Evolutionary conservation across 2,888 invertebrate species (phyloP).

Genomic region (Drosophila fulvimacula): DNA sequence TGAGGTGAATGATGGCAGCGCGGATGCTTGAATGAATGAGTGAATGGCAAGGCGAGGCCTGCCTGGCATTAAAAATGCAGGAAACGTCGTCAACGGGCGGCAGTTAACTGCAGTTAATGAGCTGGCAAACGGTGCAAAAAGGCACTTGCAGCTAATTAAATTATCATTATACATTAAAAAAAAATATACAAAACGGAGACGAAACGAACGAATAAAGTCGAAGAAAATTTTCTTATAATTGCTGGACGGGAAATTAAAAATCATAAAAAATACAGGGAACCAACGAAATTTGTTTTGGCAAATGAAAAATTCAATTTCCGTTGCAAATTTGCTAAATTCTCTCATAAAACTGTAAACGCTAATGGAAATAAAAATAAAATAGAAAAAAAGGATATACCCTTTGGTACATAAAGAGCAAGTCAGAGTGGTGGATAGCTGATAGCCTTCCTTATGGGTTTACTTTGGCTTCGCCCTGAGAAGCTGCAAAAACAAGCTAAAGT

Average conservation of each 20-base stretch:
- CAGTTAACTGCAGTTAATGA: constrained; percentile 77
- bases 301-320: constrained; percentile 74
- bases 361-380: constrained; percentile 14
- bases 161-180: constrained; percentile 62
- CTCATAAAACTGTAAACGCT: constrained; percentile 19
- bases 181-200: not conserved
- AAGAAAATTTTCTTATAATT: constrained; percentile 70
- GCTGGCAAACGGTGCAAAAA: constrained; percentile 49
- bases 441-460: not conserved
- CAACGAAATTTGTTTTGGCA: constrained; percentile 27
- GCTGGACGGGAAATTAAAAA: constrained; percentile 52
- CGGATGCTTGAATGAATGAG: not conserved
- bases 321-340: constrained; percentile 19
- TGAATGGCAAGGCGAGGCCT: not conserved
- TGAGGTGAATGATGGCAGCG: constrained; percentile 7
- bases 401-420: constrained; percentile 35
- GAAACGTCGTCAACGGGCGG: constrained; percentile 45
- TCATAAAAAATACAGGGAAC: constrained; percentile 38
- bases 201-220: constrained; percentile 24
- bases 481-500: not conserved
- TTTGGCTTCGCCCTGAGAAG: not conserved
- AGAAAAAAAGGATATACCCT: constrained; percentile 17
- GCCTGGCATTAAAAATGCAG: constrained; percentile 65
- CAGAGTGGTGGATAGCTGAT: not conserved
- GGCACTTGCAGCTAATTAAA: constrained; percentile 77